A percentile compares a stretch with the other conserved stretches of the same genome.
These are phyloP conservation scores for Timema podura DNA, from an alignment of 2,888 invertebrate genomes.

Conservation along the genomic window DNA sequence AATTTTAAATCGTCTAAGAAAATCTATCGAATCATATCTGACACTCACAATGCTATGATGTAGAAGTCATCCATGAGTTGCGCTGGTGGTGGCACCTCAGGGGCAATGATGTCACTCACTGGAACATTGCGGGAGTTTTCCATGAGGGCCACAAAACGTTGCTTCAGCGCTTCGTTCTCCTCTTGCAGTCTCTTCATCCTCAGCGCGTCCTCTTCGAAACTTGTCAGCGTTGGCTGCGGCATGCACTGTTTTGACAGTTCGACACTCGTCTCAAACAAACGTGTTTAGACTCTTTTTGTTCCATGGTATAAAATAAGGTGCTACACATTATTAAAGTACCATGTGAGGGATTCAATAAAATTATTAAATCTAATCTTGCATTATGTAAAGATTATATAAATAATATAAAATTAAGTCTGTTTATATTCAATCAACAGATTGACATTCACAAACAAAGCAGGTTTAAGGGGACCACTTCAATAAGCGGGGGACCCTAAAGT, in stretches of 20 bases:
- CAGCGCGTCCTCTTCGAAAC: constrained; percentile 80
- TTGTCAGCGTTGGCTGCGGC: constrained; percentile 80
- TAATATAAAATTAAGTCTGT: too few relatives aligned
- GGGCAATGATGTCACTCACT: background rate
- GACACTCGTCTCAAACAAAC: too few relatives aligned
- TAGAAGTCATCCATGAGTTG: constrained; percentile 90
- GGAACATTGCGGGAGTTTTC: constrained; percentile 38
- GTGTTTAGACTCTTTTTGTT: too few relatives aligned
- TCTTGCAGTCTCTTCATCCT: constrained; percentile 77
- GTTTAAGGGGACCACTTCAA: too few relatives aligned
- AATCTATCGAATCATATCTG: too few relatives aligned
- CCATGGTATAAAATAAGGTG: too few relatives aligned
- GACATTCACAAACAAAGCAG: too few relatives aligned
- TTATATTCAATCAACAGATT: too few relatives aligned
- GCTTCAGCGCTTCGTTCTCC: constrained; percentile 69
- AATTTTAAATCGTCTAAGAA: too few relatives aligned
- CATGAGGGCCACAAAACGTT: constrained; percentile 51
- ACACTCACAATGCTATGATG: constrained; percentile 76
- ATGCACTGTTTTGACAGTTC: constrained; percentile 72
- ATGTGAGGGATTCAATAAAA: background rate
- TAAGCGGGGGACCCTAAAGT: too few relatives aligned
- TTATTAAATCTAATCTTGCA: too few relatives aligned
- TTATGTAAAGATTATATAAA: too few relatives aligned
- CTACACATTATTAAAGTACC: constrained; percentile 24
- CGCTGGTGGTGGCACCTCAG: constrained; percentile 62